Base-by-base conservation (phyloP, 2,797 vertebrate genomes). In the Fratercula arctica region DNA sequence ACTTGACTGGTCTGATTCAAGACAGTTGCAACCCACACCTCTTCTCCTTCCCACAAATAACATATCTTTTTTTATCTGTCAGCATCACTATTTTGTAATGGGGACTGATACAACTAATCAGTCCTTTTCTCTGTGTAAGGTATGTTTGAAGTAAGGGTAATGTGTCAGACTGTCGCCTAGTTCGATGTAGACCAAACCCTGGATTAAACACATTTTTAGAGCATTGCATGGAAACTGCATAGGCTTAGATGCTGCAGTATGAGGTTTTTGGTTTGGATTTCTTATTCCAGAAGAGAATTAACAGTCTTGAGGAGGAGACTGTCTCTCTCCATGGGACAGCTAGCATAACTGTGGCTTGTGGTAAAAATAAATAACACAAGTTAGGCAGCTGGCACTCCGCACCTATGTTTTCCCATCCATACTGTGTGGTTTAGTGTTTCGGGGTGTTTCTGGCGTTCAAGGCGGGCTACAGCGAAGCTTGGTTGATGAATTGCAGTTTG, bases 111-210 rank as follows among this genome's bases (percentile, higher is more conserved):
- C 1, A 79, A 28, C 31, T 43, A 10, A 25, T 54, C 28, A 29
- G 18, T 66, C 8, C 9, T 68, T 48, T 46, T 39, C n/a, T 70
- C 23, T 21, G 3, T 11, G 10, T 59, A 5, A 20, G 33, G 3
- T 20, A 2, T 14, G 18, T 45, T 61, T 60, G 59, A 50, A 28
- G n/a, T 26, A 50, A 60, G 17, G 48, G 25, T 50, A 37, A 11
- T 45, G 17, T 12, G 26, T 24, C 39, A 28, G 54, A 4, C 16
- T 76, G 13, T 56, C 69, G 31, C 39, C n/a, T 37, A 4, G 43
- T 16, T 48, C 1, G 8, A 2, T n/a, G 6, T 28, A n/a, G 51
- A 61, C 16, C 1, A 1, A 67, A 33, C 21, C 39, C 14, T 46
- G 2, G 25, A 37, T 12, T 54, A 51, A 70, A 64, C 4, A 2